Percentiles rank a stretch among this genome's conserved stretches.
phyloP scores from a whole-genome alignment of 2,113 vertebrate genomes.

The Cervus canadensis region DNA sequence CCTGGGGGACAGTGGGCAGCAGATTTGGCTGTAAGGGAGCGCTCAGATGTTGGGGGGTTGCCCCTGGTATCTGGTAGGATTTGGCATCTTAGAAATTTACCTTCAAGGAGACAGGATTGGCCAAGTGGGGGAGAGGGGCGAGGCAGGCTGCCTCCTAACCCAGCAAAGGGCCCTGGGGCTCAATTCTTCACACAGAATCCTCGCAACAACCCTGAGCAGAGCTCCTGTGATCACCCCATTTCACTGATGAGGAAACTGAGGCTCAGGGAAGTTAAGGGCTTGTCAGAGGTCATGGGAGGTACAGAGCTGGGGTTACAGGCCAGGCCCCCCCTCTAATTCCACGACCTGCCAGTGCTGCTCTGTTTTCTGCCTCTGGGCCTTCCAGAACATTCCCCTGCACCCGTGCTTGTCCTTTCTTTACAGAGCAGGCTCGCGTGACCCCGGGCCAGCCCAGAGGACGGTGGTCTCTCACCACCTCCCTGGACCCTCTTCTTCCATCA shows the following conservation, averaged over 20 bases:
- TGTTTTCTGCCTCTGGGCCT: background rate
- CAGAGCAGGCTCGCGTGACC: background rate
- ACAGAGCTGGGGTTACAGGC: background rate
- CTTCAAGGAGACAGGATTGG: background rate
- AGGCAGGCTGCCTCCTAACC: background rate
- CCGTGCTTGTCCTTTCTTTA: background rate
- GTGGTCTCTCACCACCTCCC: background rate
- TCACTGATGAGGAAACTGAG: background rate
- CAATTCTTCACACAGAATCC: background rate
- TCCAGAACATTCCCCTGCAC: background rate
- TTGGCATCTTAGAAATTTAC: background rate
- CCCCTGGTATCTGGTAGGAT: background rate
- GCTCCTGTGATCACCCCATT: background rate
- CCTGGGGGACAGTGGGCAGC: background rate
- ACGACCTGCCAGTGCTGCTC: fast-evolving
- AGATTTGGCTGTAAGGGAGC: background rate
- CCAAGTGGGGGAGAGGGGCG: background rate
- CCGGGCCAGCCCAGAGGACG: fast-evolving
- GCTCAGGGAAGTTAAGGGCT: background rate
- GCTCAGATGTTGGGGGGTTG: background rate
- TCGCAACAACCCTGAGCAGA: no score
- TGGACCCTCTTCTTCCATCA: background rate
- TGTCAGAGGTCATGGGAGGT: background rate
- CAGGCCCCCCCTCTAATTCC: background rate
- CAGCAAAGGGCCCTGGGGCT: background rate